Percentiles rank a stretch among this genome's conserved stretches.
Conservation (phyloP, 2,113 vertebrate species). For the Pangasianodon gigas region DNA sequence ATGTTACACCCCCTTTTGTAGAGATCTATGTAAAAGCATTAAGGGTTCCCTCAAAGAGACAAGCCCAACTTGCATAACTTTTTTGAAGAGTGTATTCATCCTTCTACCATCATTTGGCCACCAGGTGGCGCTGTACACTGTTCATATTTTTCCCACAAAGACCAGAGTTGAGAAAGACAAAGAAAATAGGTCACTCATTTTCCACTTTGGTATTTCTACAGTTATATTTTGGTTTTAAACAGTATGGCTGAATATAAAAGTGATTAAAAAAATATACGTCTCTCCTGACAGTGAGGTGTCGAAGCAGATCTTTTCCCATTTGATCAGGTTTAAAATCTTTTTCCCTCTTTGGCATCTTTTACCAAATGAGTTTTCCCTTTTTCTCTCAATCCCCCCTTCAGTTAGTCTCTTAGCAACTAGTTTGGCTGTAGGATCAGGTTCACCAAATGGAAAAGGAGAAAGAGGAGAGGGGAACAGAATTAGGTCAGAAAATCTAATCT, state of each 20-base stretch:
- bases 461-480: conserved; percentile 23
- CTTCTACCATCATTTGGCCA: neutral
- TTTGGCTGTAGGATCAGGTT: conserved; percentile 42
- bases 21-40: neutral
- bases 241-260: neutral
- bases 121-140: neutral
- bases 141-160: neutral
- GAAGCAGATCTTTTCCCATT: neutral
- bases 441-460: conserved; percentile 25
- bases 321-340: neutral
- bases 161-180: conserved; percentile 9
- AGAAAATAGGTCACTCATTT: conserved; percentile 39
- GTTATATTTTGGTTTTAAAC: conserved; percentile 5
- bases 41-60: neutral
- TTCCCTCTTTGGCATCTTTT: conserved; percentile 15
- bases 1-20: neutral
- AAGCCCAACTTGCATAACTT: neutral
- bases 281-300: neutral
- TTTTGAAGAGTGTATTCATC: neutral
- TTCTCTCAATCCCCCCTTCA: conserved; percentile 6
- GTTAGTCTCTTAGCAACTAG: conserved; percentile 51
- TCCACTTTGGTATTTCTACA: conserved; percentile 21
- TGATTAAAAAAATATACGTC: neutral
- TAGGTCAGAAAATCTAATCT: conserved; percentile 28
- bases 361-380: conserved; percentile 8